These are phyloP conservation scores for Pteruthius melanotis DNA, from an alignment of 2,113 vertebrate species.

Conservation along the genomic window DNA sequence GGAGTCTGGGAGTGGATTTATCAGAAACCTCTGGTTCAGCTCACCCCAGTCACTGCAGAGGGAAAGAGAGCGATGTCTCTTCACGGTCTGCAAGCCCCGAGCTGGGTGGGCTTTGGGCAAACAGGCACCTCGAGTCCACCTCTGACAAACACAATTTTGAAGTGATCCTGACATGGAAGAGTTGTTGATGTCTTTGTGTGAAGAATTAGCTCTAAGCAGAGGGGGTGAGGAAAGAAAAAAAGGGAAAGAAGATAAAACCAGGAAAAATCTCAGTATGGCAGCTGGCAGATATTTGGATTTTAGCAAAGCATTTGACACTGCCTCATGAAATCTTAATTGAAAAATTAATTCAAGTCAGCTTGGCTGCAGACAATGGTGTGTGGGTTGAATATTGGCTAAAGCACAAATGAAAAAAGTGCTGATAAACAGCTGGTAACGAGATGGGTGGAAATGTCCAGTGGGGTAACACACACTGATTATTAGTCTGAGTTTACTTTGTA, in stretches of 20 bases:
- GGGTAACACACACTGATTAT: neutral
- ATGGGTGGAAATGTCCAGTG: neutral
- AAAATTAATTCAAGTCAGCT: slow-evolving; percentile 28
- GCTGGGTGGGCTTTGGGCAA: neutral
- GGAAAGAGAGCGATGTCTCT: neutral
- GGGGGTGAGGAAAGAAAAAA: rapidly evolving
- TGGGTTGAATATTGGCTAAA: neutral
- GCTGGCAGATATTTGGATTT: slow-evolving; percentile 8
- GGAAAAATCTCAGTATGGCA: neutral
- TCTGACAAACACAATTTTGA: neutral
- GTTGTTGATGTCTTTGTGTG: neutral
- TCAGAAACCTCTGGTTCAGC: neutral
- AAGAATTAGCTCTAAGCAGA: neutral
- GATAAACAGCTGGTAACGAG: neutral
- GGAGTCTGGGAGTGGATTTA: neutral
- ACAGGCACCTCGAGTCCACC: neutral
- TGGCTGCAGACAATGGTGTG: neutral
- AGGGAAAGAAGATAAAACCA: neutral
- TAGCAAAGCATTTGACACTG: neutral
- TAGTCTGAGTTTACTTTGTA: neutral
- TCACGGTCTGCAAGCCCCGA: neutral
- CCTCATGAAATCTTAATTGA: slow-evolving; percentile 35
- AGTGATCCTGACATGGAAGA: neutral
- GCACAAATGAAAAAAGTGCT: neutral
- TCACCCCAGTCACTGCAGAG: neutral